Percentiles rank a stretch among this genome's conserved stretches.
These are phyloP conservation scores for Anaspis maculata DNA, from an alignment of 2,888 invertebrate species.

Conservation along the genomic window DNA sequence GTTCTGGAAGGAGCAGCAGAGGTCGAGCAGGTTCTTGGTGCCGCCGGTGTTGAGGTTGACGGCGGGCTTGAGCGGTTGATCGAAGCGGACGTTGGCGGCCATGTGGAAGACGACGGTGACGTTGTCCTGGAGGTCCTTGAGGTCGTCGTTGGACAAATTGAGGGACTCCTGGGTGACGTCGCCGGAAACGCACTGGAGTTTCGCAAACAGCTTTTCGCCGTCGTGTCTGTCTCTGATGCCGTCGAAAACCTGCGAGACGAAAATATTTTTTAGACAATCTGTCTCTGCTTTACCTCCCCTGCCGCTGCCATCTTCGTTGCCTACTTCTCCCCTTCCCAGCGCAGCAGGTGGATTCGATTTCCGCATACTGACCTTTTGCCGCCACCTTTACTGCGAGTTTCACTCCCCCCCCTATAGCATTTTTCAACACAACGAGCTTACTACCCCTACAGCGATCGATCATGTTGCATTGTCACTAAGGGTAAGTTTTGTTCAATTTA, in stretches of 20 bases:
- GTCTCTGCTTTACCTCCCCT: neutral
- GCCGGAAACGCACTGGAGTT: slow-evolving; percentile 48
- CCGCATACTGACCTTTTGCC: too few relatives aligned
- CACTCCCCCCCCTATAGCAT: too few relatives aligned
- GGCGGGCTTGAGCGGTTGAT: slow-evolving; percentile 55
- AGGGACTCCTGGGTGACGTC: slow-evolving; percentile 44
- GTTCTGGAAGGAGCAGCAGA: slow-evolving; percentile 29
- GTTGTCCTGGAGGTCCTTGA: slow-evolving; percentile 42
- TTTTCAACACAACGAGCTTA: too few relatives aligned
- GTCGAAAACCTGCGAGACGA: slow-evolving; percentile 32
- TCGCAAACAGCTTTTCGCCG: slow-evolving; percentile 37
- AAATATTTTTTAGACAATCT: slow-evolving; percentile 2
- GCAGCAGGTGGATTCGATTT: too few relatives aligned
- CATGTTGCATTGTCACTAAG: too few relatives aligned
- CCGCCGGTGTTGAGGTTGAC: slow-evolving; percentile 54
- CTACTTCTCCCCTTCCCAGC: too few relatives aligned
- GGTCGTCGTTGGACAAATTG: slow-evolving; percentile 42
- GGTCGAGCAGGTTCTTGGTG: slow-evolving; percentile 30
- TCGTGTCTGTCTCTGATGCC: slow-evolving; percentile 25
- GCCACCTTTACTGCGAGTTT: too few relatives aligned
- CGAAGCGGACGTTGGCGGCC: slow-evolving; percentile 65
- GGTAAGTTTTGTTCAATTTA: too few relatives aligned
- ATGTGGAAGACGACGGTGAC: slow-evolving; percentile 62
- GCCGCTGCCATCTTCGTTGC: too few relatives aligned
- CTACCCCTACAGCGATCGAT: too few relatives aligned